phyloP scores from a whole-genome alignment of 2,888 invertebrate genomes.

The Drosophila kambysellisi region DNA sequence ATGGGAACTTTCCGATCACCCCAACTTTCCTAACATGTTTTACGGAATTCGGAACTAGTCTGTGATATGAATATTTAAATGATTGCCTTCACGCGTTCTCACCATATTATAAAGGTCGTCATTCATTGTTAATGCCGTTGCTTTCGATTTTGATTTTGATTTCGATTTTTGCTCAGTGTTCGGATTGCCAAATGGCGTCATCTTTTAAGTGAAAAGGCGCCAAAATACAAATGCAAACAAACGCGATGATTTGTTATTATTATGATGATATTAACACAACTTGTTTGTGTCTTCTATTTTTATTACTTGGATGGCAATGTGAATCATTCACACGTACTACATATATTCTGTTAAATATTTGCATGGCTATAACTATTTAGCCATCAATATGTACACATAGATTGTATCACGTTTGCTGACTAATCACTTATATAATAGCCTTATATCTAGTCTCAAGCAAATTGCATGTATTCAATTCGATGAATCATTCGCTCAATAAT shows the following conservation, averaged over 20 bases:
- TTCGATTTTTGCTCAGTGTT: conserved; percentile 14
- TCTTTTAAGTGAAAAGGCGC: conserved; percentile 32
- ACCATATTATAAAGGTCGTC: conserved; percentile 41
- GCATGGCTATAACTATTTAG: conserved; percentile 14
- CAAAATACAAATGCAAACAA: conserved; percentile 27
- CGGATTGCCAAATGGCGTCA: conserved; percentile 60
- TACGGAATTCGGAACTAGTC: conserved; percentile 49
- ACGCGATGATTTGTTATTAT: conserved; percentile 3
- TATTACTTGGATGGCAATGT: conserved; percentile 14
- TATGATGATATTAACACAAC: conserved; percentile 34
- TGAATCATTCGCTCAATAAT: conserved; percentile 60
- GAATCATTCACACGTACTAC: conserved; percentile 35
- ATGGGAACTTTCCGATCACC: conserved; percentile 10
- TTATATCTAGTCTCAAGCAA: conserved; percentile 45
- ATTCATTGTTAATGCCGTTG: conserved; percentile 45
- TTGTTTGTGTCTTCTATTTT: conserved; percentile 14
- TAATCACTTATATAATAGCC: conserved; percentile 49
- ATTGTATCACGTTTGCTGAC: conserved; percentile 47
- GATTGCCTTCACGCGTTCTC: conserved; percentile 48
- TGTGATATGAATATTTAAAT: conserved; percentile 32
- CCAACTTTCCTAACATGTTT: conserved; percentile 10
- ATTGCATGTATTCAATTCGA: conserved; percentile 49
- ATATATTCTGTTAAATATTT: conserved; percentile 19
- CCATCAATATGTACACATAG: conserved; percentile 24
- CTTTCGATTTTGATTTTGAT: conserved; percentile 22